Percentiles rank a stretch among this genome's conserved stretches.
These are phyloP conservation scores for Hemicentrotus pulcherrimus DNA, from an alignment of 35 echinoderm and acorn worm species.

Conservation along the genomic window DNA sequence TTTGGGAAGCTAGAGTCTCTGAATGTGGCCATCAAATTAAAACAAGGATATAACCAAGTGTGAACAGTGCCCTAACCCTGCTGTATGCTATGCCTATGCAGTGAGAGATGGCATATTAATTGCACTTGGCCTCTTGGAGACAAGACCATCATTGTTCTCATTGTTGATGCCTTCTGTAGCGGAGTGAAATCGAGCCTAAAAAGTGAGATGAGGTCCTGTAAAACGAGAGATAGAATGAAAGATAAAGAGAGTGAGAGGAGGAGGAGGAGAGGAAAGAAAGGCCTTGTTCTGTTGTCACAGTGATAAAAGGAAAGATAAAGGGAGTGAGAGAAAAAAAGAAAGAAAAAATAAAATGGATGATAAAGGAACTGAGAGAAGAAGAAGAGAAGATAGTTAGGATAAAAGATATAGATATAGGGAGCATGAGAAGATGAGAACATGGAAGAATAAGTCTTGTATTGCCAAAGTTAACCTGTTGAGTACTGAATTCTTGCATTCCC, in stretches of 20 bases:
- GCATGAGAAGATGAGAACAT: too few species aligned
- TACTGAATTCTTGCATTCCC: too few species aligned
- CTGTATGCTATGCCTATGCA: background rate
- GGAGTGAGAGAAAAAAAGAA: background rate
- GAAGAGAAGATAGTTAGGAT: too few species aligned
- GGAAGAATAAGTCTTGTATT: too few species aligned
- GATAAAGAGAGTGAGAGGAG: background rate
- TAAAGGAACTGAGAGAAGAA: too few species aligned
- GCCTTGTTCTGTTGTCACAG: too few species aligned
- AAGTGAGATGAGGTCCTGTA: background rate
- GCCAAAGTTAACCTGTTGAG: too few species aligned
- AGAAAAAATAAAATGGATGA: too few species aligned
- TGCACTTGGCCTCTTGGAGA: background rate
- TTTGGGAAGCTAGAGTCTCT: too few species aligned
- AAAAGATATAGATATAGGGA: too few species aligned
- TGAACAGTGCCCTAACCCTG: background rate
- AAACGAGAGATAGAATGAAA: background rate
- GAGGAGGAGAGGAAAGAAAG: background rate
- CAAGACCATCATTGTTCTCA: constrained; percentile 10
- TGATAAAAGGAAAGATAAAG: background rate
- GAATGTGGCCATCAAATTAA: too few species aligned
- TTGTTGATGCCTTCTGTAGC: background rate
- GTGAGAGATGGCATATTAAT: background rate
- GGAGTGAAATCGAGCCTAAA: background rate
- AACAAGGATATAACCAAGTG: background rate